Evolutionary conservation across 2,888 invertebrate species (phyloP).

Genomic region (Chloroclystis v-ata): DNA sequence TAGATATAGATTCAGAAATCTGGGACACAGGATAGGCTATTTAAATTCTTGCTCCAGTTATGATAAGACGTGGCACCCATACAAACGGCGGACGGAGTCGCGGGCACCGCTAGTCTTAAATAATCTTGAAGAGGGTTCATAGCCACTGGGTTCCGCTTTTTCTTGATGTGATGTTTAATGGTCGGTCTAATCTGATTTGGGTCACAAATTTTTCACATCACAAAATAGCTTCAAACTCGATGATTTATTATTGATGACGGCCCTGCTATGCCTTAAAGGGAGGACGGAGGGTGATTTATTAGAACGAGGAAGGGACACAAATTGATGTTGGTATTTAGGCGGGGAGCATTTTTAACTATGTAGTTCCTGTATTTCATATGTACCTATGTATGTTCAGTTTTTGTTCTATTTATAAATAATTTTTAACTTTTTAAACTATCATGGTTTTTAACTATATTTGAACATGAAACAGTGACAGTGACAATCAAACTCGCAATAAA

Average conservation of each 20-base stretch:
- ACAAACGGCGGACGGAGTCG: too few species aligned
- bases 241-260: constrained; percentile 30
- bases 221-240: constrained; percentile 21
- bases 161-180: constrained; percentile 2
- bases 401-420: too few species aligned
- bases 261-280: constrained; percentile 23
- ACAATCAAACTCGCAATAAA: too few species aligned
- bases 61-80: too few species aligned
- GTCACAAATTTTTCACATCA: constrained; percentile 22
- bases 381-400: background rate
- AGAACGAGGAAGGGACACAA: constrained; percentile 22
- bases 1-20: too few species aligned
- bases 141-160: background rate
- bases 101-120: too few species aligned
- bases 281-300: constrained; percentile 27
- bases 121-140: background rate
- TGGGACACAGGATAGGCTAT: too few species aligned
- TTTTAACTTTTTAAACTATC: too few species aligned
- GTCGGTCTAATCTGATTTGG: constrained; percentile 5
- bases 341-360: background rate
- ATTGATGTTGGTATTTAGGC: constrained; percentile 17
- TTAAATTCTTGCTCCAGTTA: too few species aligned
- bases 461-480: too few species aligned
- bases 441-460: too few species aligned
- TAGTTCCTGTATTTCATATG: background rate